phyloP scores from a whole-genome alignment of 1,140 invertebrate genomes.

The Heliconius nattereri region DNA sequence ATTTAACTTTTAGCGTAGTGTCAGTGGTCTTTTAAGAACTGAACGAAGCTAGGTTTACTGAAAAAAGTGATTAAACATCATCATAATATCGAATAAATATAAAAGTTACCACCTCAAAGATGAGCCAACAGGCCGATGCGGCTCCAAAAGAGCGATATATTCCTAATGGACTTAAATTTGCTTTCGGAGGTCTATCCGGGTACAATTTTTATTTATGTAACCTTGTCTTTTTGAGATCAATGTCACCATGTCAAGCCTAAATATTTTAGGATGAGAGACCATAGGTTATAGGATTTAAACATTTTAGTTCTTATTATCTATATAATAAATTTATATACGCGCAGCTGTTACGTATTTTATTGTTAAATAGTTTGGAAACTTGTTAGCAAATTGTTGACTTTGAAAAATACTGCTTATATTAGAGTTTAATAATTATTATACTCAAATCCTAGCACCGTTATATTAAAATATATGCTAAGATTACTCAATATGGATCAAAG shows the following conservation, averaged over 20 bases:
- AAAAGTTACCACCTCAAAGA: conserved; percentile 27
- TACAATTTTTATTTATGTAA: conserved; percentile 71
- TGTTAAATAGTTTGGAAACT: conserved; percentile 6
- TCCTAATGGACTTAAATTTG: conserved; percentile 84
- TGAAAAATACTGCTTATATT: background rate
- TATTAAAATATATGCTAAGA: background rate
- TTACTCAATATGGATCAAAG: background rate
- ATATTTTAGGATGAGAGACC: background rate
- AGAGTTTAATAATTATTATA: background rate
- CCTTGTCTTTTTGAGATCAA: conserved; percentile 51
- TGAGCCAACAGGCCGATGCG: conserved; percentile 50
- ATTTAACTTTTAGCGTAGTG: background rate
- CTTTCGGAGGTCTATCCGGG: conserved; percentile 86
- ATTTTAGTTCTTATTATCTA: background rate
- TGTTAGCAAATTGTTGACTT: background rate
- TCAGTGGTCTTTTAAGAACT: background rate
- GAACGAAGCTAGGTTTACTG: background rate
- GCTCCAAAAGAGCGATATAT: conserved; percentile 73
- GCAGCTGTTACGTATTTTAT: background rate
- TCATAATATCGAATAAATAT: background rate
- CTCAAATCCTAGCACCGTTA: background rate
- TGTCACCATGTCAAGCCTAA: conserved; percentile 39
- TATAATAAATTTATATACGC: background rate
- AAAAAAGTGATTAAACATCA: background rate
- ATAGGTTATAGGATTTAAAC: background rate